Evolutionary conservation across 2,888 invertebrate genomes (phyloP).

Genomic region (Ophion obscuratus): DNA sequence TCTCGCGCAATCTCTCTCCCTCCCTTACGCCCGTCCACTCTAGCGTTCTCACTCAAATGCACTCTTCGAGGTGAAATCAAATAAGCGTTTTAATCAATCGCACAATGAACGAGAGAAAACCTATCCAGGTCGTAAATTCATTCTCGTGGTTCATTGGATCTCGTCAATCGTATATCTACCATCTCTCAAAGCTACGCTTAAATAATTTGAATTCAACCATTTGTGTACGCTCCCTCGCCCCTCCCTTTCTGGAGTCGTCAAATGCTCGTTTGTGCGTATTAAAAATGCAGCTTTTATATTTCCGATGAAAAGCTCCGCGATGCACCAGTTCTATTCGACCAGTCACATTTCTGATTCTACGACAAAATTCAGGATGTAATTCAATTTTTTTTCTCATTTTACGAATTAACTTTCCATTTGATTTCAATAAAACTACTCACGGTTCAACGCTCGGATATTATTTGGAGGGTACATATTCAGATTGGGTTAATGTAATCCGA

Average conservation of each 20-base stretch:
- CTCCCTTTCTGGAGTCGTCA: not conserved
- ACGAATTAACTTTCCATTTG: too few relatives aligned
- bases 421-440: too few relatives aligned
- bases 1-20: not conserved
- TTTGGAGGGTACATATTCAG: too few relatives aligned
- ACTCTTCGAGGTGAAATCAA: constrained; percentile 66
- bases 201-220: constrained; percentile 14
- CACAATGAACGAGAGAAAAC: constrained; percentile 55
- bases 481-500: too few relatives aligned
- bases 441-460: too few relatives aligned
- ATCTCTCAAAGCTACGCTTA: constrained; percentile 35
- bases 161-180: constrained; percentile 39
- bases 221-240: not conserved
- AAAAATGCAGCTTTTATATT: constrained; percentile 2
- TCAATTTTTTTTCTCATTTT: not conserved
- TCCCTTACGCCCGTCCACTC: not conserved
- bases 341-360: not conserved
- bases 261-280: not conserved
- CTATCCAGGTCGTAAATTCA: constrained; percentile 67
- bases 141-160: constrained; percentile 50
- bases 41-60: constrained; percentile 54
- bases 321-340: not conserved
- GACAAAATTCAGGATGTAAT: not conserved
- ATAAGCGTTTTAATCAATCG: constrained; percentile 69
- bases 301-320: not conserved